phyloP scores from a whole-genome alignment of 2,888 invertebrate genomes.

The Erebia aethiops region DNA sequence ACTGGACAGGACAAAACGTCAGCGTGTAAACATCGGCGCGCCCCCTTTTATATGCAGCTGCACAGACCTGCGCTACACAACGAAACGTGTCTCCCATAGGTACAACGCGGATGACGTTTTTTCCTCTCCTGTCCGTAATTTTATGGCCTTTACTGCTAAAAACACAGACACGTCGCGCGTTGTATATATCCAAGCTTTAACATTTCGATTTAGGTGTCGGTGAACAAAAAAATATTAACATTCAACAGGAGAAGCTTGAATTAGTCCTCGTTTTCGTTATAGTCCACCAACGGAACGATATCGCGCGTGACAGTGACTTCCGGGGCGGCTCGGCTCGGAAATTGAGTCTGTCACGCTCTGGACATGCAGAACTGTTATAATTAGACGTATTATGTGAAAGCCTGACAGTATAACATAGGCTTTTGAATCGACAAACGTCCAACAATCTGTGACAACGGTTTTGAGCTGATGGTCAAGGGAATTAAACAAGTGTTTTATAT shows the following conservation, averaged over 20 bases:
- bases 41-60: no score
- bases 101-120: no score
- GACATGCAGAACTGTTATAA: constrained; percentile 15
- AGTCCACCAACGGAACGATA: constrained; percentile 37
- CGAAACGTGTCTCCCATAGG: no score
- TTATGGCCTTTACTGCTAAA: no score
- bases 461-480: no score
- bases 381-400: constrained; percentile 1
- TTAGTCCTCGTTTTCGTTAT: constrained; percentile 20
- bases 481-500: no score
- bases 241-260: constrained; percentile 12
- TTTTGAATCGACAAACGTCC: neutral
- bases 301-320: constrained; percentile 55
- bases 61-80: no score
- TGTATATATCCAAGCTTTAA: neutral
- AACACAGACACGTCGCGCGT: neutral
- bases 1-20: no score
- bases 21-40: no score
- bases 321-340: constrained; percentile 56
- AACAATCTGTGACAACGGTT: neutral
- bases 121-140: no score
- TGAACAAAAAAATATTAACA: constrained; percentile 1
- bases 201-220: neutral
- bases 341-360: constrained; percentile 59
- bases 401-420: neutral